Conservation (phyloP, 2,888 invertebrate genomes). For the Labia minor region DNA sequence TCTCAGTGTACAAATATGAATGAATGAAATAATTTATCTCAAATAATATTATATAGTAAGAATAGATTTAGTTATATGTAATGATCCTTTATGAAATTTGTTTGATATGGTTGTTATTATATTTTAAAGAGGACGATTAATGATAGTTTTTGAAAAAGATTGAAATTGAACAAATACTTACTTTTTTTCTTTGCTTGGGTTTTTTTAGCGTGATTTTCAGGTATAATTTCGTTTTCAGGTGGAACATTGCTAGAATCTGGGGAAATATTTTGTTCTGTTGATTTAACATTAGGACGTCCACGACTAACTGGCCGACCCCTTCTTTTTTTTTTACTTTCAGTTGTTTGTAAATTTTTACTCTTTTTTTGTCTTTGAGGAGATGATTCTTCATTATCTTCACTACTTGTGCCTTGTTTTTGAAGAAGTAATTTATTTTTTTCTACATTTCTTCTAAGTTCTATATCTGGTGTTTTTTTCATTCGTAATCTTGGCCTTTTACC, state of each 20-base stretch:
- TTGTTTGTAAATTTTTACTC: not conserved
- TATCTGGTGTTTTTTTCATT: constrained; percentile 28
- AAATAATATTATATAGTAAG: too few relatives aligned
- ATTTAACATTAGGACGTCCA: not conserved
- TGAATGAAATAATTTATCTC: too few relatives aligned
- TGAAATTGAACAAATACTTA: too few relatives aligned
- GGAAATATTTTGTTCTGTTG: not conserved
- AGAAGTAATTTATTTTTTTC: constrained; percentile 31
- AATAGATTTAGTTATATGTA: too few relatives aligned
- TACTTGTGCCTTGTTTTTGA: constrained; percentile 21
- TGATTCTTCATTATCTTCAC: constrained; percentile 19
- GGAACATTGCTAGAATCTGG: not conserved
- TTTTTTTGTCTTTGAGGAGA: constrained; percentile 16
- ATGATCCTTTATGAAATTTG: too few relatives aligned
- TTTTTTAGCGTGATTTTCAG: not conserved
- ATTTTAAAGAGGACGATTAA: too few relatives aligned
- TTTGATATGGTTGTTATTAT: too few relatives aligned
- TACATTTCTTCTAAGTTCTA: constrained; percentile 32
- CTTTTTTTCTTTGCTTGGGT: not conserved
- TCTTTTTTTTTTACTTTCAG: constrained; percentile 13
- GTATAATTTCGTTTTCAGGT: not conserved
- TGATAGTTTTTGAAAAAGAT: too few relatives aligned
- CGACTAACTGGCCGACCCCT: constrained; percentile 15
- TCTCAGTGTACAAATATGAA: too few relatives aligned
- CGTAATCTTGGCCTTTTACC: constrained; percentile 33